Evolutionary conservation across 2,888 invertebrate species (phyloP), one percentile per base, ranked within the genome.

Genomic region (Liodrosophila aerea): DNA sequence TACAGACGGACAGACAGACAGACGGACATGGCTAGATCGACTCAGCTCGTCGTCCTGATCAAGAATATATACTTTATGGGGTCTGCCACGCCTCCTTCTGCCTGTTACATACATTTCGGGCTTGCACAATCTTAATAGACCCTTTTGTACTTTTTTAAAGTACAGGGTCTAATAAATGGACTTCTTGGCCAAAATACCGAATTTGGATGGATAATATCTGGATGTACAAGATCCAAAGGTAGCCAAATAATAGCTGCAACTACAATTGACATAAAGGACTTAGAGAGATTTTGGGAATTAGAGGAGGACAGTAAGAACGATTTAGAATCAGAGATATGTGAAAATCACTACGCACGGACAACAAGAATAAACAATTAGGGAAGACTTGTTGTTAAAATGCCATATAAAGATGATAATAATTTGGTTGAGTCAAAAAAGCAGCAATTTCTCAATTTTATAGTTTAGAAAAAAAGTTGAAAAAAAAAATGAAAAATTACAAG

Each of bases 181-280:
- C 18, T 39, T 1, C 18, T 40, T 12, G 40, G 40, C 7, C 27
- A 40, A 40, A 40, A 40, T 27, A 27, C 40, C 2, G 40, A 40
- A 1, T 40, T 40, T 12, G 27, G 40, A 2, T 40, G 40, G 40
- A 40, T 40, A 1, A 5, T 40, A 27, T 40, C 12, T 4, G 40
- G 12, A 11, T 27, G 40, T n/a, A 40, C 40, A 22, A 40, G 11
- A 40, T 40, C 40, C 11, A 40, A 40, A 11, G n/a, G 40, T 4
- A 27, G 11, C 0, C 0, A 40, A 4, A n/a, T 5, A 7, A 27
- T 40, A 40, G 11, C 1, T n/a, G 40, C 40, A n/a, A 40, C 27
- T 22, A 22, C 22, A 2, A 22, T 22, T n/a, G 7, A 47, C 1
- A 13, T 47, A 5, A 3, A 15, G 1, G 36, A 12, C 1, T 15